phyloP scores from a whole-genome alignment of 2,113 vertebrate species.

The Chaetodon trifascialis region DNA sequence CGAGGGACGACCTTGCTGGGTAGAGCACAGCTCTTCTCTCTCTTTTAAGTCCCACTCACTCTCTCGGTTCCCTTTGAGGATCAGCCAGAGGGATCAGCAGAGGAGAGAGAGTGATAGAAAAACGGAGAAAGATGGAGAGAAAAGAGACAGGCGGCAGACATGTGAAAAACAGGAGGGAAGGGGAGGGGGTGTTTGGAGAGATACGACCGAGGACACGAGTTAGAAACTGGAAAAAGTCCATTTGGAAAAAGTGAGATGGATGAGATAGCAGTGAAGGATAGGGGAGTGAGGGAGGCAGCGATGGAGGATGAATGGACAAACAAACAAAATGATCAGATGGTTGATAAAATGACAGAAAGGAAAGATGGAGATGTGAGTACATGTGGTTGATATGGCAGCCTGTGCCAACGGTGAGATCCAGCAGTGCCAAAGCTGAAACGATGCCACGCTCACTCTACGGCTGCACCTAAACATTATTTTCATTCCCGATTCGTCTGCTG shows the following conservation, averaged over 20 bases:
- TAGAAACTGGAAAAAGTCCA: conserved; percentile 50
- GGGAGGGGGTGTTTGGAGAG: conserved; percentile 1
- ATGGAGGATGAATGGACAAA: conserved; percentile 18
- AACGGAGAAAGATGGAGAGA: conserved; percentile 58
- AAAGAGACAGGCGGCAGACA: conserved; percentile 66
- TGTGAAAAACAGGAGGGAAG: conserved; percentile 39
- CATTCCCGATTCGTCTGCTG: too few species aligned
- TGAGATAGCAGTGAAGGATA: background rate
- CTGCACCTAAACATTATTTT: too few species aligned
- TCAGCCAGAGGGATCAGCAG: conserved; percentile 83
- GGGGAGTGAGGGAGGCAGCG: background rate
- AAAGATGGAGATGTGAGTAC: background rate
- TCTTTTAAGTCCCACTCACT: conserved; percentile 84
- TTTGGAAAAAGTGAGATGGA: conserved; percentile 28
- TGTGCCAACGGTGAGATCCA: conserved; percentile 42
- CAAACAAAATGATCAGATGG: background rate
- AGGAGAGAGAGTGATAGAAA: conserved; percentile 75
- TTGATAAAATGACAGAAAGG: conserved; percentile 3
- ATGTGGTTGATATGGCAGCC: background rate
- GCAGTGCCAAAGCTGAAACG: background rate
- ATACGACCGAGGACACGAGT: conserved; percentile 50
- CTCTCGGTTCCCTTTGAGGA: conserved; percentile 80
- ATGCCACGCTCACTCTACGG: background rate
- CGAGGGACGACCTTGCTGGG: conserved; percentile 80
- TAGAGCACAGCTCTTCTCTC: conserved; percentile 74